A percentile compares a stretch with the other conserved stretches of the same genome.
These are phyloP conservation scores for Vanessa cardui DNA, from an alignment of 2,888 invertebrate genomes.

Conservation along the genomic window DNA sequence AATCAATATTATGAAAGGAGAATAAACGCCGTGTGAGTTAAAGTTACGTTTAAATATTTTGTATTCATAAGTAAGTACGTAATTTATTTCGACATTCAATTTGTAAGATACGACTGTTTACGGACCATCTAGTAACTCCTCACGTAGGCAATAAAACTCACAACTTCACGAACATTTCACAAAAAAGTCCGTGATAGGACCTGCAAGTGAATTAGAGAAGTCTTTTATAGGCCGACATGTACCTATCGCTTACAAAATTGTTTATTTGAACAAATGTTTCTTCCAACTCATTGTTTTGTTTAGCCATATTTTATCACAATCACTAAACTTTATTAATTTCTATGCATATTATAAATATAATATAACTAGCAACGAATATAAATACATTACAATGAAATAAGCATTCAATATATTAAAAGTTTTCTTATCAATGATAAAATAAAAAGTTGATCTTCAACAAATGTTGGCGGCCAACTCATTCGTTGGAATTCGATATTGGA, in stretches of 20 bases:
- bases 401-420: background rate
- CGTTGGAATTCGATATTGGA: background rate
- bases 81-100: slow-evolving; percentile 33
- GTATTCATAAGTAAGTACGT: slow-evolving; percentile 18
- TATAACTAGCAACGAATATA: background rate
- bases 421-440: background rate
- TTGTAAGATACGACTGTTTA: slow-evolving; percentile 38
- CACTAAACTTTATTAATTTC: too few relatives aligned
- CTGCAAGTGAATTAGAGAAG: slow-evolving; percentile 66
- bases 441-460: background rate
- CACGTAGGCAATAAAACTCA: slow-evolving; percentile 71
- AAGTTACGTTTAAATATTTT: slow-evolving; percentile 17
- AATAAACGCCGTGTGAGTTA: slow-evolving; percentile 28
- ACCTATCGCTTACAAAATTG: slow-evolving; percentile 28
- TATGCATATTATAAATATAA: too few relatives aligned
- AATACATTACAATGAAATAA: background rate
- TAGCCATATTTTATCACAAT: background rate
- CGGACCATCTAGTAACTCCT: slow-evolving; percentile 53
- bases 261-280: slow-evolving; percentile 23
- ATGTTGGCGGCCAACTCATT: background rate
- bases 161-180: slow-evolving; percentile 63
- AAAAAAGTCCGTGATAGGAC: slow-evolving; percentile 62
- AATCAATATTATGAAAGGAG: background rate
- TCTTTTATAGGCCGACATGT: slow-evolving; percentile 46
- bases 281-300: slow-evolving; percentile 4